Conservation (phyloP, 1,140 invertebrate genomes). For the Melanaphis sacchari region DNA sequence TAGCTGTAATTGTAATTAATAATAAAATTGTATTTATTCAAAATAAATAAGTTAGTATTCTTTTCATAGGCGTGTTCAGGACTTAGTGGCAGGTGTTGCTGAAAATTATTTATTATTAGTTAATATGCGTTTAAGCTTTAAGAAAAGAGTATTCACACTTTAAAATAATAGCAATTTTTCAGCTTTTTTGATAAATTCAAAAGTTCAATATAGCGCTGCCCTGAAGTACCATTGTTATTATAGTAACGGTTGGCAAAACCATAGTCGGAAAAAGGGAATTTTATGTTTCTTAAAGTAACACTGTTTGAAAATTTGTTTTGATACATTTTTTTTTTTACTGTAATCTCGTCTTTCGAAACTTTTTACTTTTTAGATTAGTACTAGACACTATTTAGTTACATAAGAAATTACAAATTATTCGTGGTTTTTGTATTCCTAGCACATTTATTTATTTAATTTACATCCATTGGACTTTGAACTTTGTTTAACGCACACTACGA, state of each 20-base stretch:
- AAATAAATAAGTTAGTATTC: too few relatives aligned
- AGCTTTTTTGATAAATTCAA: not conserved
- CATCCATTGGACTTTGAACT: not conserved
- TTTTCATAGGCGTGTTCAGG: too few relatives aligned
- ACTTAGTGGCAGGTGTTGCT: too few relatives aligned
- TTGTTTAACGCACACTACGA: not conserved
- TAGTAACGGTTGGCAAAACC: not conserved
- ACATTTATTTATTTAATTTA: not conserved
- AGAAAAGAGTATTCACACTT: too few relatives aligned
- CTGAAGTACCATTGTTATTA: too few relatives aligned
- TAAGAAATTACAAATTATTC: not conserved
- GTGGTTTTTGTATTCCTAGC: too few relatives aligned
- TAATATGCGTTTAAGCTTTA: too few relatives aligned
- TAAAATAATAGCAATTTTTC: too few relatives aligned
- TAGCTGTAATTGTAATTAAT: too few relatives aligned
- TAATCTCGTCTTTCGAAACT: conserved; percentile 23
- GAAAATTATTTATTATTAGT: too few relatives aligned
- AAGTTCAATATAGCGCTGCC: not conserved
- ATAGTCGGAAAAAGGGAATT: not conserved
- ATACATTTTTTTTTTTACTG: conserved; percentile 4
- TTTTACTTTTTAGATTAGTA: conserved; percentile 25
- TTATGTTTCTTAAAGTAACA: not conserved
- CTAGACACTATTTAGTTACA: not conserved
- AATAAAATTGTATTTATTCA: too few relatives aligned
- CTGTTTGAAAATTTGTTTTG: conserved; percentile 40